Evolutionary conservation across 2,113 vertebrate genomes (phyloP), one percentile per base, ranked within the genome.

Genomic region (Neotragus pygmaeus): DNA sequence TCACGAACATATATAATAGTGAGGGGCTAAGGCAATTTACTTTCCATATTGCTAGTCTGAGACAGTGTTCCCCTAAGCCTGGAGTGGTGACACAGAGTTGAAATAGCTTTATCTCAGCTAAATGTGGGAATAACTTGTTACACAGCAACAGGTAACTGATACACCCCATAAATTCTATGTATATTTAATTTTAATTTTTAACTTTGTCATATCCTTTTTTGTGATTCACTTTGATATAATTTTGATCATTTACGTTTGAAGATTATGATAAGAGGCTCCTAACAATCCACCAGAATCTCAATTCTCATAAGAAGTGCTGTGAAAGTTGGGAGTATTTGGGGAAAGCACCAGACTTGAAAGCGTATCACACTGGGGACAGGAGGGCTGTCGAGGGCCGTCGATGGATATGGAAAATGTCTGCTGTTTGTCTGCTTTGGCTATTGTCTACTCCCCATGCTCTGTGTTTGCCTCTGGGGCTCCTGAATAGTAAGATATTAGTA

Each of bases 71-170:
- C 58, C 23, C 45, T 82, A 95, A 96, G 47, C 88, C 58, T 96
- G 17, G 4, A 60, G n/a, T 39, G 43, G 27, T 33, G 60, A 96
- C 90, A 95, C 30, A 73, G 21, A 66, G 49, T 27, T 75, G 45
- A 91, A 95, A 95, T 33, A 43, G 57, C 70, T 88, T 97, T 95
- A 94, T 90, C 77, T 81, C 90, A 90, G 53, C 33, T 94, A 87
- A 47, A 0, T 47, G 58, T 47, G 43, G 25, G n/a, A 51, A 93
- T 66, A 57, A 53, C 21, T 75, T 85, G 17, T 93, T 66, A 47
- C 15, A 17, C 16, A 39, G 64, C 66, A 89, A 30, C 1, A 64
- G 19, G 55, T 78, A 90, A 47, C 55, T 94, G 58, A 78, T 19
- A 80, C 0, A 23, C 17, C 11, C 27, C 27, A 28, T 49, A 80